phyloP scores from a whole-genome alignment of 2,113 vertebrate species.

The Cololabis saira region DNA sequence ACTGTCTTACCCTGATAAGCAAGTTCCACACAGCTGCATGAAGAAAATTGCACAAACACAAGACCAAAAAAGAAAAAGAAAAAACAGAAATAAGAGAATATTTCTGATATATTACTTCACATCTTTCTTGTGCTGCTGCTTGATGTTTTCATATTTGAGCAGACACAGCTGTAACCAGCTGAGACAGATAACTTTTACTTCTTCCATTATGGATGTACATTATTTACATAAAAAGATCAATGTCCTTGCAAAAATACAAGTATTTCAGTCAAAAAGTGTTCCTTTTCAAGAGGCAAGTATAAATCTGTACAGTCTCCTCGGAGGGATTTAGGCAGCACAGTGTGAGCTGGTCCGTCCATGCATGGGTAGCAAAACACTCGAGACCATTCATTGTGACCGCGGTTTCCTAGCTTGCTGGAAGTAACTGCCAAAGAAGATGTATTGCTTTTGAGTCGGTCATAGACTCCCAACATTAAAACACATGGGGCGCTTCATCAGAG shows the following conservation, averaged over 20 bases:
- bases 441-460: constrained; percentile 78
- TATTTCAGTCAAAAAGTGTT: constrained; percentile 78
- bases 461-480: constrained; percentile 81
- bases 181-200: constrained; percentile 63
- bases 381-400: constrained; percentile 79
- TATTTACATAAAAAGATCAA: constrained; percentile 81
- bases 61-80: constrained; percentile 22
- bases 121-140: constrained; percentile 34
- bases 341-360: constrained; percentile 78
- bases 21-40: constrained; percentile 58
- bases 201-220: constrained; percentile 67
- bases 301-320: constrained; percentile 80
- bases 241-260: constrained; percentile 79
- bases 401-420: constrained; percentile 76
- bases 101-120: constrained; percentile 56
- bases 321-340: constrained; percentile 77
- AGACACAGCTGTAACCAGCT: constrained; percentile 60
- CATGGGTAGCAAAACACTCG: constrained; percentile 78
- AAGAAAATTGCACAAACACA: constrained; percentile 70
- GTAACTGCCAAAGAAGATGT: constrained; percentile 82
- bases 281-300: constrained; percentile 72
- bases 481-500: constrained; percentile 79
- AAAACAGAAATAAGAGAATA: constrained; percentile 44
- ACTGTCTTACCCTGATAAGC: constrained; percentile 71
- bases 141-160: constrained; percentile 47